Evolutionary conservation across 2,888 invertebrate species (phyloP), one percentile per base, ranked within the genome.

Genomic region (Microchrysa polita): DNA sequence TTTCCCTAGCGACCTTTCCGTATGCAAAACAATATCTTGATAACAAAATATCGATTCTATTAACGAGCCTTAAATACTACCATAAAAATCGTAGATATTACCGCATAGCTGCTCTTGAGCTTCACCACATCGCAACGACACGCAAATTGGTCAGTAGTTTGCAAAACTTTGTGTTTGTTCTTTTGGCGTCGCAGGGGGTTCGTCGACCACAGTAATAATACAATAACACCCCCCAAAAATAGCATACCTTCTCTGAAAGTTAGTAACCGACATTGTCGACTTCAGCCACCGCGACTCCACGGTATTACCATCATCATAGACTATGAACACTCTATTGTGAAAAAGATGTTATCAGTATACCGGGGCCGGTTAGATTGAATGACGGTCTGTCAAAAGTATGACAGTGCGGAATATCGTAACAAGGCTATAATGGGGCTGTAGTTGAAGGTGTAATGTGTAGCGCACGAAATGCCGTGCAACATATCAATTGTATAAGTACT

Each of bases 301-400:
- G 42, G 42, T 34, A 34, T 34, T 61, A 18, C 42, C n/a, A n/a
- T n/a, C n/a, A n/a, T n/a, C n/a, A n/a, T n/a, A n/a, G 60, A 34
- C 27, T 34, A 48, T 12, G 16, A 48, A 12, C 16, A 48, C 16
- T 48, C 44, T 61, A 61, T 61, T 61, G 61, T 61, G 40, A n/a
- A 48, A 22, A 61, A 65, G 65, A 65, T 65, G 44, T 65, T 65
- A 65, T 65, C 65, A 48, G 20, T 12, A 16, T 9, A 48, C 48
- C 65, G 65, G 27, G 27, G 65, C 65, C 65, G 65, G 65, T 65
- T 65, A 65, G 65, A 22, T 44, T 65, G 65, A 65, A 65, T 65
- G 65, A 65, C 65, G 65, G 65, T 22, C 42, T 48, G 65, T 65
- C 65, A 65, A 65, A 65, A 65, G 65, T 65, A 65, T 65, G 65